Evolutionary conservation across 2,113 vertebrate genomes (phyloP), one percentile per base, ranked within the genome.

Genomic region (Nannospalax galili): DNA sequence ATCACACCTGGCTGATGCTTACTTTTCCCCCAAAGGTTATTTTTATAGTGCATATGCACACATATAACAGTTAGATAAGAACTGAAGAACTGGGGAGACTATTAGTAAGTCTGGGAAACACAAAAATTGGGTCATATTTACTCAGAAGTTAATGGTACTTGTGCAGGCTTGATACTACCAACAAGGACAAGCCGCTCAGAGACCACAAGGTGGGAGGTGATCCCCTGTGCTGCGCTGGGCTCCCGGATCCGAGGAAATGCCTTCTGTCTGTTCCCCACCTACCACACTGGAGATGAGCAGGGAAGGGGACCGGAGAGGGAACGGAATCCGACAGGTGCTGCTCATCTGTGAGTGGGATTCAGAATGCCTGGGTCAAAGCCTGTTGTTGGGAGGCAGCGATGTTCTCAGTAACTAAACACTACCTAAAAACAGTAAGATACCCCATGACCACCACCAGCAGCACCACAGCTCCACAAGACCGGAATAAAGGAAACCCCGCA

Each of bases 321-420:
- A 35, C 20, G 74, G 30, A 28, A 1, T 0, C 2, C 12, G 14
- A 20, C 48, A 4, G 1, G 37, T 35, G 45, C 10, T 12, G 42
- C 56, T 64, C 52, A 3, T 58, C 56, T 30, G 8, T 7, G 35
- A 28, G 14, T 1, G 0, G 20, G 37, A 16, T 5, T 28, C 1
- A 58, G 19, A 17, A 10, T 0, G 3, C 12, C 62, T 1, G 10
- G 37, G 0, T 1, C 0, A 35, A 15, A n/a, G 24, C 0, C 30
- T 1, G 30, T 0, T 1, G 28, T 35, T 5, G 5, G 58, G 3
- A 6, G 28, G 0, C n/a, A 0, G 0, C 14, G 72, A 35, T 0
- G 35, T 0, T n/a, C 52, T 26, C 30, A 0, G 67, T 5, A 7
- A 14, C 20, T 0, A 22, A 74, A 42, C 37, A 0, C 16, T 14